These are phyloP conservation scores for Slavum lentiscoides DNA, from an alignment of 2,888 invertebrate species.

Conservation along the genomic window DNA sequence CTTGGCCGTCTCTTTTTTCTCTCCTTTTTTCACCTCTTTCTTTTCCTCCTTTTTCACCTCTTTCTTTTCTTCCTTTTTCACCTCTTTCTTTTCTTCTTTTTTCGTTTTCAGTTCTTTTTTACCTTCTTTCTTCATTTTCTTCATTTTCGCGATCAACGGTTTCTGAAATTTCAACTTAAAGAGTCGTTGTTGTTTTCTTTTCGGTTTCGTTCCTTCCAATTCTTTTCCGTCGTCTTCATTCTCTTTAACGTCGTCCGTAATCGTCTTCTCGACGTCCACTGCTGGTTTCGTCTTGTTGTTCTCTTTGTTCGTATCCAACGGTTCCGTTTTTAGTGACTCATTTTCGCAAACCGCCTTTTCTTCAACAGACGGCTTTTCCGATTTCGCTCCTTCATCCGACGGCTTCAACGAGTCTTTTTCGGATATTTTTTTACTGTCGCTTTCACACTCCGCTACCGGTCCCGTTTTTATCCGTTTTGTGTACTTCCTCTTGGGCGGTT, in stretches of 20 bases:
- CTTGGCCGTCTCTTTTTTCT: slow-evolving; percentile 33
- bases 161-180: slow-evolving; percentile 16
- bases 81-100: slow-evolving; percentile 32
- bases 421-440: neutral
- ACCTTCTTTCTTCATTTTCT: slow-evolving; percentile 22
- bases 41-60: slow-evolving; percentile 36
- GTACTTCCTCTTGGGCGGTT: slow-evolving; percentile 38
- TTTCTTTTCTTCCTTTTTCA: slow-evolving; percentile 25
- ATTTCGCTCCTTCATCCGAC: neutral
- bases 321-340: neutral
- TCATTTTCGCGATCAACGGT: slow-evolving; percentile 16
- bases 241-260: neutral
- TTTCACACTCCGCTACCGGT: neutral
- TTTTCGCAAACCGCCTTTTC: neutral
- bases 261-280: neutral
- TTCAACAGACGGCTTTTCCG: neutral
- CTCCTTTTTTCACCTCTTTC: slow-evolving; percentile 31
- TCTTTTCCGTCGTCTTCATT: slow-evolving; percentile 1
- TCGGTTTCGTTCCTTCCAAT: slow-evolving; percentile 6
- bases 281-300: slow-evolving; percentile 33
- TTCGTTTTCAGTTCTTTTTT: slow-evolving; percentile 34
- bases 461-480: slow-evolving; percentile 43
- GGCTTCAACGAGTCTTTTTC: neutral
- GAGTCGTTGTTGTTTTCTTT: slow-evolving; percentile 17
- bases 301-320: slow-evolving; percentile 22